phyloP scores from a whole-genome alignment of 2,888 invertebrate species.

The Rhagium mordax region DNA sequence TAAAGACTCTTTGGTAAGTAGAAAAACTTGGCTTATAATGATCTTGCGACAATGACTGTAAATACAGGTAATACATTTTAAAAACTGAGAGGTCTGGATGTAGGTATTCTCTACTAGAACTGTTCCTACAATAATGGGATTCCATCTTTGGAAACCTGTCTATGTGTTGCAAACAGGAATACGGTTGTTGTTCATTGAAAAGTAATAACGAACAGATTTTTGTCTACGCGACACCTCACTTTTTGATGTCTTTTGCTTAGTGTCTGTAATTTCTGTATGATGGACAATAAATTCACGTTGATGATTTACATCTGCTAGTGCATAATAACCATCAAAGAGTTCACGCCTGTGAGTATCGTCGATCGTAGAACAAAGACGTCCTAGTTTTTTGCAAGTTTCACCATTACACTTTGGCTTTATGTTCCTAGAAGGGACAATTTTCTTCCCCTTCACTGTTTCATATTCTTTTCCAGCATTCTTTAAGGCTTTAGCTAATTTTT shows the following conservation, averaged over 20 bases:
- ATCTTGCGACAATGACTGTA: background rate
- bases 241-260: constrained; percentile 19
- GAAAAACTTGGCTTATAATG: background rate
- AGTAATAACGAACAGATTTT: constrained; percentile 29
- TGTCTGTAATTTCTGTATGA: constrained; percentile 12
- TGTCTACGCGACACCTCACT: constrained; percentile 30
- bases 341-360: background rate
- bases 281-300: constrained; percentile 16
- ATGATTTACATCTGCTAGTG: constrained; percentile 1
- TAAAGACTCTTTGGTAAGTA: background rate
- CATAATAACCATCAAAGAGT: constrained; percentile 2
- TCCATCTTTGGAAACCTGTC: background rate
- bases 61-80: background rate
- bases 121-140: background rate
- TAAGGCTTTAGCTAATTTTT: constrained; percentile 8
- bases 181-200: constrained; percentile 14
- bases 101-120: background rate
- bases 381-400: constrained; percentile 5
- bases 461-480: background rate
- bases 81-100: background rate
- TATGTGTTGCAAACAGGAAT: constrained; percentile 4
- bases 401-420: constrained; percentile 4
- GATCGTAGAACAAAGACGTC: background rate
- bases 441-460: background rate
- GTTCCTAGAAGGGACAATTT: background rate